Evolutionary conservation across 2,888 invertebrate species (phyloP).

Genomic region (Andrena flavipes): DNA sequence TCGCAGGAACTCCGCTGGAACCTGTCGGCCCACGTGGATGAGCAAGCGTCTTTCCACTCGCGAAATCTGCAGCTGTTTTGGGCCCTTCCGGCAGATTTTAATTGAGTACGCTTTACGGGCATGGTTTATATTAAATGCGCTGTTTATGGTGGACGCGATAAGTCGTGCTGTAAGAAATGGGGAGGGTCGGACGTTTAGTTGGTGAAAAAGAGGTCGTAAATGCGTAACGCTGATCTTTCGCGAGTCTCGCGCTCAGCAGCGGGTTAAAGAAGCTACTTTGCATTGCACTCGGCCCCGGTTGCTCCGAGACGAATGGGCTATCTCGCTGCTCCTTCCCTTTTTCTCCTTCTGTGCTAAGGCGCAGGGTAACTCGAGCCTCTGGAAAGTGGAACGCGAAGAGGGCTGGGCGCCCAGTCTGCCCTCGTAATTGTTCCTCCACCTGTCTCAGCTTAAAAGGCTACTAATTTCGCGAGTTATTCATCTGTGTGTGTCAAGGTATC

Average conservation of each 20-base stretch:
- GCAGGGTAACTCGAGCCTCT: background rate
- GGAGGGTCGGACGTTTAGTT: background rate
- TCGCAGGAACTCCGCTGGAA: no score
- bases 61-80: no score
- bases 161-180: background rate
- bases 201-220: background rate
- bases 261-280: conserved; percentile 58
- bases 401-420: background rate
- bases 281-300: conserved; percentile 34
- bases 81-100: no score
- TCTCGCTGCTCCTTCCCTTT: conserved; percentile 3
- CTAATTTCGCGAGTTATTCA: background rate
- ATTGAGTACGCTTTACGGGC: no score
- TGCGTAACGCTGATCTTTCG: conserved; percentile 37
- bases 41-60: no score
- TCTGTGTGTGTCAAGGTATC: no score
- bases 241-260: conserved; percentile 27
- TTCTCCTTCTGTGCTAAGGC: background rate
- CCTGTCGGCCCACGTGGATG: no score
- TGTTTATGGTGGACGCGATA: no score
- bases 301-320: conserved; percentile 36
- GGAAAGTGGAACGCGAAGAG: background rate
- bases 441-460: background rate
- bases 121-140: no score
- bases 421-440: conserved; percentile 18